Evolutionary conservation across 2,888 invertebrate species (phyloP).

Genomic region (Pristionchus mayeri): DNA sequence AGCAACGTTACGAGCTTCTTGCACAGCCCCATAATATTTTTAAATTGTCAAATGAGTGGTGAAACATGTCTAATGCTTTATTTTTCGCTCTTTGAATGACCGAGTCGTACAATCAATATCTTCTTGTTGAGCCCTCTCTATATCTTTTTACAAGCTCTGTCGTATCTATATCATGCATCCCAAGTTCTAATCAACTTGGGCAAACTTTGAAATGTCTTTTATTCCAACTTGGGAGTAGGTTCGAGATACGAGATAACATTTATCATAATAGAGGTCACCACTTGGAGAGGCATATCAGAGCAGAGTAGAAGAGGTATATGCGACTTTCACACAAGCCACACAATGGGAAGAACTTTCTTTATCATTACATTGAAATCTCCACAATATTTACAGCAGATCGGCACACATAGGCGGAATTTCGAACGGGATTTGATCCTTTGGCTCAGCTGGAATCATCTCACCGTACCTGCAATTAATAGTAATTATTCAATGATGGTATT

Average conservation of each 20-base stretch:
- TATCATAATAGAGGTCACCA: neutral
- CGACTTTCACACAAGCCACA: neutral
- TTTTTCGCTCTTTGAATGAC: too few species aligned
- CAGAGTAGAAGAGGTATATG: neutral
- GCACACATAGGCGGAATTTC: neutral
- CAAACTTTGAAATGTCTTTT: too few species aligned
- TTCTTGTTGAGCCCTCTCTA: too few species aligned
- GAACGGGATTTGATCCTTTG: neutral
- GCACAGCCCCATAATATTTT: too few species aligned
- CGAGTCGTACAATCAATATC: too few species aligned
- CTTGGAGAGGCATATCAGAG: neutral
- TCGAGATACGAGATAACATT: neutral
- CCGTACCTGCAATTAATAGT: conserved; percentile 41
- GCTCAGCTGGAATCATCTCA: conserved; percentile 39
- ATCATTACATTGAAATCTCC: neutral
- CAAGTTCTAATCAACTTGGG: too few species aligned
- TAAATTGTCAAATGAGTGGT: too few species aligned
- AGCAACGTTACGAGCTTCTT: too few species aligned
- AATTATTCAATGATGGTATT: neutral
- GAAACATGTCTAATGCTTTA: too few species aligned
- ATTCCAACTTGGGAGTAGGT: neutral
- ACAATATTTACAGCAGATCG: conserved; percentile 4
- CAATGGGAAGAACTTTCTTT: too few species aligned
- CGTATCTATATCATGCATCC: too few species aligned
- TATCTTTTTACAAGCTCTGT: too few species aligned